phyloP scores from a whole-genome alignment of 2,797 vertebrate species.

The Artibeus lituratus region DNA sequence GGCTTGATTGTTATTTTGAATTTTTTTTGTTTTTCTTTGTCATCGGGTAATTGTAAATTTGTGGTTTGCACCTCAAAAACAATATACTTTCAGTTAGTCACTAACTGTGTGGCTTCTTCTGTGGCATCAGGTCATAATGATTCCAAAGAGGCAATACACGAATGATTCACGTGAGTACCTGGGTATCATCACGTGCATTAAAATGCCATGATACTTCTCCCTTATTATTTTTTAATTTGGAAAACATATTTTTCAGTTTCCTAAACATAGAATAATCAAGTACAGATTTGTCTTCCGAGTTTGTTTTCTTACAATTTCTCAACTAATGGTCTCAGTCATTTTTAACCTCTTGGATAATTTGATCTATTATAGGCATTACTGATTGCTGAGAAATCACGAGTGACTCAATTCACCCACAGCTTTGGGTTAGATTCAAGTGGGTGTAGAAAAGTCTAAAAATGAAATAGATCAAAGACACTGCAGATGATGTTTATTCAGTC shows the following conservation, averaged over 20 bases:
- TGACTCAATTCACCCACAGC: background rate
- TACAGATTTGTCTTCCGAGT: background rate
- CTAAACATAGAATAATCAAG: background rate
- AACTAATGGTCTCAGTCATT: background rate
- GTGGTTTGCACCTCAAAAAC: background rate
- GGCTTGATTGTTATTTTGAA: background rate
- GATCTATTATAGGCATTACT: background rate
- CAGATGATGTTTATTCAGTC: background rate
- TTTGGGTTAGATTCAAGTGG: background rate
- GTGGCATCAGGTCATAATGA: background rate
- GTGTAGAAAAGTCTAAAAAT: background rate
- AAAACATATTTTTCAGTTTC: background rate
- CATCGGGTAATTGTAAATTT: background rate
- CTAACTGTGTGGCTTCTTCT: background rate
- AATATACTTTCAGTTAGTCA: background rate
- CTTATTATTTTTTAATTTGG: background rate
- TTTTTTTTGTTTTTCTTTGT: background rate
- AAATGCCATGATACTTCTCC: background rate
- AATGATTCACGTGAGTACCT: background rate
- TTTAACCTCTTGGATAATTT: background rate
- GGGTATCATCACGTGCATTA: background rate
- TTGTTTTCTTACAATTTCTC: background rate
- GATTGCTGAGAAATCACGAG: background rate
- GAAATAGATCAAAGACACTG: background rate
- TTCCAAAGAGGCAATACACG: background rate